A percentile compares a stretch with the other conserved stretches of the same genome.
phyloP scores from a whole-genome alignment of 2,113 vertebrate genomes.

The Percina caprodes region DNA sequence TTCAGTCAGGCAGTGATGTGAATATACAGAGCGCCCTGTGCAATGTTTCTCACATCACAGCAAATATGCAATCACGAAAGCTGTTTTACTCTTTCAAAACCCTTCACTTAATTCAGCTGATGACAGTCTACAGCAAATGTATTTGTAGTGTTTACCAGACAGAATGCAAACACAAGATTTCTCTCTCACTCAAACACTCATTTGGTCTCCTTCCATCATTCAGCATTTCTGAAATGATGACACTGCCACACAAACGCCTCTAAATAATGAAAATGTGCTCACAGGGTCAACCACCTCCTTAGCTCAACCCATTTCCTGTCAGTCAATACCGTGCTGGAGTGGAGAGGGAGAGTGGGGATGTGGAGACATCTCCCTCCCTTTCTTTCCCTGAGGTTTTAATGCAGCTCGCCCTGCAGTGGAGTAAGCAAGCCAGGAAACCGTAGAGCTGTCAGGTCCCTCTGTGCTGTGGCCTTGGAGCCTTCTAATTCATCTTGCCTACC shows the following conservation, averaged over 20 bases:
- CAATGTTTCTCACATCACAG: background rate
- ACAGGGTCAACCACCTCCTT: slow-evolving; percentile 61
- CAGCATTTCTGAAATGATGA: slow-evolving; percentile 39
- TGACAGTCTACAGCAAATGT: background rate
- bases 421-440: slow-evolving; percentile 28
- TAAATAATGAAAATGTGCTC: slow-evolving; percentile 65
- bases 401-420: slow-evolving; percentile 31
- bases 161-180: slow-evolving; percentile 30
- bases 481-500: slow-evolving; percentile 55
- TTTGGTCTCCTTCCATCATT: slow-evolving; percentile 13
- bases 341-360: background rate
- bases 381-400: slow-evolving; percentile 48
- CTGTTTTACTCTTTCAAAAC: slow-evolving; percentile 12
- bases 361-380: slow-evolving; percentile 14
- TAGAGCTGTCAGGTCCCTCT: slow-evolving; percentile 42
- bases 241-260: slow-evolving; percentile 43
- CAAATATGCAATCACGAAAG: slow-evolving; percentile 28
- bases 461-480: slow-evolving; percentile 26
- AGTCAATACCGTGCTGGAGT: slow-evolving; percentile 41
- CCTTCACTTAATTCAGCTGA: slow-evolving; percentile 18
- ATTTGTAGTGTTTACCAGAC: slow-evolving; percentile 14
- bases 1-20: slow-evolving; percentile 4
- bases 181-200: slow-evolving; percentile 5
- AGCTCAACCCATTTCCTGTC: slow-evolving; percentile 44
- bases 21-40: slow-evolving; percentile 1